A percentile compares a stretch with the other conserved stretches of the same genome.
Evolutionary conservation across 2,113 vertebrate species (phyloP).

Genomic region (Clarias magur): DNA sequence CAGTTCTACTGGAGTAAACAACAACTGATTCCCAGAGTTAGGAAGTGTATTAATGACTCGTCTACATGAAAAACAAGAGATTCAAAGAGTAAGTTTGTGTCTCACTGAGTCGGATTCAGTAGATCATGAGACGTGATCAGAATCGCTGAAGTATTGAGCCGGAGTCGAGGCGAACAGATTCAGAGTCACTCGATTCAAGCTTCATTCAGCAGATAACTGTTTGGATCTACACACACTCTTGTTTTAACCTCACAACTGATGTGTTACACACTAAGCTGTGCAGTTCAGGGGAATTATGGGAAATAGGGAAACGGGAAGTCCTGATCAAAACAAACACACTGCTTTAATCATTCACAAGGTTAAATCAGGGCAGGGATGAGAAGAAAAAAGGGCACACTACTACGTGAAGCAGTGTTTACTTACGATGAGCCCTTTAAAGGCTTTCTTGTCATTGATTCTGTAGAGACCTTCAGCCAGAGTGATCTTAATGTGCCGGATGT

Average conservation of each 20-base stretch:
- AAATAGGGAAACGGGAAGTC: not conserved
- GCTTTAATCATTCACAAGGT: not conserved
- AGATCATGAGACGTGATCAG: not conserved
- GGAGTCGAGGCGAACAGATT: not conserved
- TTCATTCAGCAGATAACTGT: not conserved
- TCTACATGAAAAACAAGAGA: not conserved
- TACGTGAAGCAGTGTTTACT: constrained; percentile 50
- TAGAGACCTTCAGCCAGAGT: constrained; percentile 81
- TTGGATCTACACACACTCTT: not conserved
- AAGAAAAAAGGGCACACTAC: not conserved
- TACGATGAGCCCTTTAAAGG: constrained; percentile 84
- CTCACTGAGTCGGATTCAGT: not conserved
- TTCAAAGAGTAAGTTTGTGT: not conserved
- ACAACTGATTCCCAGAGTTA: not conserved
- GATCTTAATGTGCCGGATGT: constrained; percentile 90
- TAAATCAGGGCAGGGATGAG: not conserved
- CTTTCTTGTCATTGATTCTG: constrained; percentile 91
- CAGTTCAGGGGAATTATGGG: not conserved
- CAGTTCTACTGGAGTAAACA: not conserved
- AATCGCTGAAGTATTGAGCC: not conserved
- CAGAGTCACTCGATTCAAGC: not conserved
- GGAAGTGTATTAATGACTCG: not conserved
- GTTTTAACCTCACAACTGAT: not conserved
- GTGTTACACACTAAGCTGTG: not conserved
- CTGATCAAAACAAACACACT: not conserved